Evolutionary conservation across 53 echinoderm and acorn worm genomes (phyloP), one percentile per base, ranked within the genome.

Genomic region (Paelopatides confundens): DNA sequence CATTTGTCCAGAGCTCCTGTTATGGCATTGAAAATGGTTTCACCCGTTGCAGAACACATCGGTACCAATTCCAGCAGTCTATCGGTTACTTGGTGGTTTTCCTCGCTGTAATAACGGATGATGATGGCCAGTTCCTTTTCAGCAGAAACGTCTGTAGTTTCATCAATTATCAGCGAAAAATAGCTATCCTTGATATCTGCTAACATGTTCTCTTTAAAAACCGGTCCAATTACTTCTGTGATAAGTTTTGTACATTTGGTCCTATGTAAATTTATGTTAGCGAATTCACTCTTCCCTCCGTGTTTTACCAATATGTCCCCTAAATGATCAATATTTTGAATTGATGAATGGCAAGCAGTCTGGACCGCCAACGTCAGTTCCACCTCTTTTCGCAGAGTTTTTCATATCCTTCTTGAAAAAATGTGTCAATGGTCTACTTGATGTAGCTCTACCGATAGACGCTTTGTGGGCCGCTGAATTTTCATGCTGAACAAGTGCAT

Each of bases 71-170:
- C 51, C 12, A 52, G 30, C 51, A 49, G 11, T 8, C 26, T 12
- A 26, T 79, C 81, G 15, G 81, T 79, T 50, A 50, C 51, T 3
- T 24, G 24, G 31, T 79, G 35, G 70, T 70, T 70, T 24, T 51
- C 49, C 26, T 79, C 81, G n/a, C 81, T 79, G 51, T 30, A 79
- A 38, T 79, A 79, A 35, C 81, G 23, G 29, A 79, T 50, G 58
- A 79, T 54, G n/a, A 79, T 32, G 28, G 51, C 31, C 13, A 79
- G 51, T 30, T 79, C 51, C 58, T 79, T 79, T 52, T 79, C 81
- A 12, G 81, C 30, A 23, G 81, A 12, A 26, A 79, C 81, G 30
- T 79, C 81, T 50, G 81, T 79, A 26, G 81, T 54, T 79, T 79
- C 81, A 79, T 79, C 53, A 31, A 79, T 79, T 15, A 79, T 50